Evolutionary conservation across 2,888 invertebrate genomes (phyloP), one percentile per base, ranked within the genome.

Genomic region (Gryllus longicercus): DNA sequence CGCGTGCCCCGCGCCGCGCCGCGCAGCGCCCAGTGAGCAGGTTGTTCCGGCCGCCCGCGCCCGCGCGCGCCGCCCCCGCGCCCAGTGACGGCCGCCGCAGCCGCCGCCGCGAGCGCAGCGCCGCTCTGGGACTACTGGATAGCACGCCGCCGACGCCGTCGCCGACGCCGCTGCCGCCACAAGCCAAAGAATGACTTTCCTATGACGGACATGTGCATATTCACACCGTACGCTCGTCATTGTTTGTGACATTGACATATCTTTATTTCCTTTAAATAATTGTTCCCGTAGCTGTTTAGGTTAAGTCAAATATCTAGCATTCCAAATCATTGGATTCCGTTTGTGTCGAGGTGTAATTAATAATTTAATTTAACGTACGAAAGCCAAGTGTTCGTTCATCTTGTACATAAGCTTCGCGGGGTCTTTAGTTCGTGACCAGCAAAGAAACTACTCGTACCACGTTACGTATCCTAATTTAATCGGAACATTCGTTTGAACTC

Each of bases 211-310:
- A 63, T 63, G 63, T 63, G 63, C 16, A 63, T 63, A 63, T 63
- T 63, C 11, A 63, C 63, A 18, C 63, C 63, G 14, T 63, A 63
- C 63, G 63, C 63, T 14, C 63, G 63, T 63, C 63, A 63, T 63
- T 63, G 63, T 63, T 63, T 63, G 63, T 63, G 63, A 63, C 63
- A 63, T 63, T 63, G 63, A 63, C 63, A n/a, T 63, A 63, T 18
- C 14, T n/a, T 63, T 63, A 63, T 63, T 63, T 63, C 14, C 38
- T 63, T n/a, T 63, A 63, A 63, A 63, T 14, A 63, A 63, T 63
- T 63, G 63, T 63, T 63, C 63, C 63, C 63, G 63, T 63, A 63
- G 63, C n/a, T n/a, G n/a, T n/a, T 18, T 63, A 63, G 63, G n/a
- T 18, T 63, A 63, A 63, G 63, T 63, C 63, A n/a, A 63, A 63